phyloP scores from a whole-genome alignment of 2,113 vertebrate genomes.

The Leptodactylus fuscus region DNA sequence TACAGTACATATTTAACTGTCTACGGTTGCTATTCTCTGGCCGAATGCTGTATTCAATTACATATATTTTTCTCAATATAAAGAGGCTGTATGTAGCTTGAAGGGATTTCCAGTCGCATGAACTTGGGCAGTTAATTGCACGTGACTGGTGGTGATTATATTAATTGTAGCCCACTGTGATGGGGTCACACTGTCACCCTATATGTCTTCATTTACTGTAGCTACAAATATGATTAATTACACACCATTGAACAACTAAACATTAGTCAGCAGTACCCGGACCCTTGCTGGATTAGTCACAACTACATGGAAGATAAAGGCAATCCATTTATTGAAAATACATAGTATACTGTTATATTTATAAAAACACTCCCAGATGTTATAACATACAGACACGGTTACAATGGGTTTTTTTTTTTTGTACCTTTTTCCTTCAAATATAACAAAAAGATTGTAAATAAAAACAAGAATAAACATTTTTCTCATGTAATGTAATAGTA shows the following conservation, averaged over 20 bases:
- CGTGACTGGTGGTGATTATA: neutral
- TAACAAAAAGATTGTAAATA: neutral
- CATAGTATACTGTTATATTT: neutral
- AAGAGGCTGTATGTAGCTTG: neutral
- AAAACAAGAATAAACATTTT: neutral
- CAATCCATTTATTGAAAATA: neutral
- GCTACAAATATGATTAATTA: neutral
- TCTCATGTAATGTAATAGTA: neutral
- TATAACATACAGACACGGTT: too few species aligned
- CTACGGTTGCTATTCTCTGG: neutral
- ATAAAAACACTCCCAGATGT: too few species aligned
- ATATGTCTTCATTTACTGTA: neutral
- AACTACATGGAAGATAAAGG: too few species aligned
- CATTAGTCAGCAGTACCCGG: neutral
- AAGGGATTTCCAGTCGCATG: neutral
- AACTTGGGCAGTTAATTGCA: neutral
- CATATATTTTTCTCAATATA: neutral
- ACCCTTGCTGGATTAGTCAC: too few species aligned
- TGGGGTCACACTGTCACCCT: neutral
- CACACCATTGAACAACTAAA: neutral
- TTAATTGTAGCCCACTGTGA: neutral
- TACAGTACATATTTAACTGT: neutral
- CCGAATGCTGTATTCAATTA: neutral
- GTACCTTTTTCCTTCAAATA: neutral
- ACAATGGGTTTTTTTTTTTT: too few species aligned